Conservation (phyloP, 30 jellyfish, hydroid and myxozoan species). For the Mastigias papua region DNA sequence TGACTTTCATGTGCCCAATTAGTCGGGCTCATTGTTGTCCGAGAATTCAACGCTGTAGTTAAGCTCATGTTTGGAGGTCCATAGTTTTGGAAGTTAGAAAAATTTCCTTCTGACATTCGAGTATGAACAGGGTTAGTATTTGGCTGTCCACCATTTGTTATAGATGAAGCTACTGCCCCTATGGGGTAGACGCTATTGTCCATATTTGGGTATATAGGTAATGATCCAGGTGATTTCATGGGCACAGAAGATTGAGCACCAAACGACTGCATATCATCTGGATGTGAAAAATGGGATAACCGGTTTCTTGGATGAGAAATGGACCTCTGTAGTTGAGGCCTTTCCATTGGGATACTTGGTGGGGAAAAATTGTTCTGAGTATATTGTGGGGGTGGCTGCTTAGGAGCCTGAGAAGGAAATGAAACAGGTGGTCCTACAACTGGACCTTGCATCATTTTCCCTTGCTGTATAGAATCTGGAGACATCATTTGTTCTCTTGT, state of each 20-base stretch:
- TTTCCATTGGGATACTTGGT: constrained; percentile 52
- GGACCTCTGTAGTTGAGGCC: constrained; percentile 74
- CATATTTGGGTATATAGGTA: constrained; percentile 56
- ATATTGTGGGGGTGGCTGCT: constrained; percentile 73
- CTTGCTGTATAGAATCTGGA: constrained; percentile 64
- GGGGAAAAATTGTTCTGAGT: constrained; percentile 70
- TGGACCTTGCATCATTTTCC: constrained; percentile 76
- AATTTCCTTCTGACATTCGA: constrained; percentile 37
- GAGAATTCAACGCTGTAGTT: constrained; percentile 54
- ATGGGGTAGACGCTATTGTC: constrained; percentile 53
- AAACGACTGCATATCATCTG: constrained; percentile 53
- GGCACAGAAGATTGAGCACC: constrained; percentile 38
- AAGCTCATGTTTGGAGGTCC: constrained; percentile 78
- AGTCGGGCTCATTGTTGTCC: constrained; percentile 53
- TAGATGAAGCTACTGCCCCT: constrained; percentile 46
- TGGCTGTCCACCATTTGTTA: constrained; percentile 49
- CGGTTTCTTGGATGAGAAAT: constrained; percentile 67
- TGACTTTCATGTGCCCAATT: constrained; percentile 69
- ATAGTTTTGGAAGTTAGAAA: constrained; percentile 42
- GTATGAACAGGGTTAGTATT: constrained; percentile 11
- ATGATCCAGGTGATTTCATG: constrained; percentile 64
- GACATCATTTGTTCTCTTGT: constrained; percentile 64
- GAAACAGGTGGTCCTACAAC: constrained; percentile 73
- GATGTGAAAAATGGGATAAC: constrained; percentile 69
- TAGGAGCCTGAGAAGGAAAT: constrained; percentile 63